Conservation (phyloP, 2,797 vertebrate species). For the Mus minutoides region DNA sequence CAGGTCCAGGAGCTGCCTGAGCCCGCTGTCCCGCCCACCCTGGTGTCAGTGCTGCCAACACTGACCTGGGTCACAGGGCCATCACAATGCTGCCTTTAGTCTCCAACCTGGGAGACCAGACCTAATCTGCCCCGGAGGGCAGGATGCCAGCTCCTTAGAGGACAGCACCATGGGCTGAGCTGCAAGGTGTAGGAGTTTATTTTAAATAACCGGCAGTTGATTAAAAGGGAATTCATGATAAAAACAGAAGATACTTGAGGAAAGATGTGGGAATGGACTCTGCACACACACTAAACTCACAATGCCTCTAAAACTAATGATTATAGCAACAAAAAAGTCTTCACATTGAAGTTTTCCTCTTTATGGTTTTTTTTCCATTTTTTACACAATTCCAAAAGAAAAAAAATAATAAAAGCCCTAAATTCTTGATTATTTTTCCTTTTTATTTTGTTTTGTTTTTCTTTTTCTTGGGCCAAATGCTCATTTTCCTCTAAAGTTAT, state of each 20-base stretch:
- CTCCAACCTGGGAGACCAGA: not conserved
- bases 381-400: too few species aligned
- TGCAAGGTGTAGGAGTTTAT: conserved; percentile 85
- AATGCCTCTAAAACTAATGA: conserved; percentile 90
- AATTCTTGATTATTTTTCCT: too few species aligned
- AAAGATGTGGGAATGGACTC: conserved; percentile 89
- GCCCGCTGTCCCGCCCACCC: not conserved
- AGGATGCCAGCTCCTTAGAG: not conserved
- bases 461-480: too few species aligned
- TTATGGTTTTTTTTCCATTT: too few species aligned
- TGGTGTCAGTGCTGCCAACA: not conserved
- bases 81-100: not conserved
- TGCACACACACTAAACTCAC: conserved; percentile 90
- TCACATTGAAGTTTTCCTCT: conserved; percentile 85
- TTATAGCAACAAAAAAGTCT: conserved; percentile 91
- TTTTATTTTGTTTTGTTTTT: too few species aligned
- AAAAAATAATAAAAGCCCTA: too few species aligned
- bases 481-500: too few species aligned
- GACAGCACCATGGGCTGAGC: not conserved
- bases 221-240: conserved; percentile 94
- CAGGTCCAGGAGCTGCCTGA: not conserved
- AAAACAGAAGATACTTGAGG: conserved; percentile 92
- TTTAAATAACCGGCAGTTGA: conserved; percentile 97
- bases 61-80: not conserved
- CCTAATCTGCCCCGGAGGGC: not conserved